phyloP scores from a whole-genome alignment of 2,888 invertebrate species.

The Mythimna loreyi region DNA sequence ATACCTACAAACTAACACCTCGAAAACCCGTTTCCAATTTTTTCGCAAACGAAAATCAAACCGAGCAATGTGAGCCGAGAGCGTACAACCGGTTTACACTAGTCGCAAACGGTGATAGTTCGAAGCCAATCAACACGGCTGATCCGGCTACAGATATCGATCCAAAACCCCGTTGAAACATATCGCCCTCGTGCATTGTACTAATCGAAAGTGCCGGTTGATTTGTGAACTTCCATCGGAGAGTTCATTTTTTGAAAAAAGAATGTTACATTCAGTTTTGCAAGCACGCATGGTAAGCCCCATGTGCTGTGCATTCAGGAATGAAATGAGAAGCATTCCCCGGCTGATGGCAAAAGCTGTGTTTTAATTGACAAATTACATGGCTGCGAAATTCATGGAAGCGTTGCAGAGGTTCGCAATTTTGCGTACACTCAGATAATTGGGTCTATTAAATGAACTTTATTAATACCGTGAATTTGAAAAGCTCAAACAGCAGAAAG shows the following conservation, averaged over 20 bases:
- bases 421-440: conserved; percentile 11
- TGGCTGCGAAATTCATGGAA: conserved; percentile 21
- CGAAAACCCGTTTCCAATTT: conserved; percentile 34
- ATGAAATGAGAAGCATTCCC: conserved; percentile 45
- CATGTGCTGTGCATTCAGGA: conserved; percentile 37
- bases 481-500: background rate
- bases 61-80: conserved; percentile 40
- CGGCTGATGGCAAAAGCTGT: conserved; percentile 30
- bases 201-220: conserved; percentile 61
- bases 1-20: conserved; percentile 33
- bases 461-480: conserved; percentile 2
- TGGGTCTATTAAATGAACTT: conserved; percentile 21
- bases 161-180: conserved; percentile 56
- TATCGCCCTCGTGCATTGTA: conserved; percentile 54
- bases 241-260: conserved; percentile 44
- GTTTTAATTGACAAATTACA: conserved; percentile 47
- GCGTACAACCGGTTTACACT: conserved; percentile 62
- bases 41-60: conserved; percentile 57
- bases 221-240: conserved; percentile 52
- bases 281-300: conserved; percentile 12
- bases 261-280: conserved; percentile 32
- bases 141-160: conserved; percentile 70
- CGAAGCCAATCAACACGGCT: conserved; percentile 80
- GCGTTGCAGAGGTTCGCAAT: conserved; percentile 15
- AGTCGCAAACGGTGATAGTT: conserved; percentile 64